Conservation (phyloP, 2,888 invertebrate genomes). For the Gibbula magus region DNA sequence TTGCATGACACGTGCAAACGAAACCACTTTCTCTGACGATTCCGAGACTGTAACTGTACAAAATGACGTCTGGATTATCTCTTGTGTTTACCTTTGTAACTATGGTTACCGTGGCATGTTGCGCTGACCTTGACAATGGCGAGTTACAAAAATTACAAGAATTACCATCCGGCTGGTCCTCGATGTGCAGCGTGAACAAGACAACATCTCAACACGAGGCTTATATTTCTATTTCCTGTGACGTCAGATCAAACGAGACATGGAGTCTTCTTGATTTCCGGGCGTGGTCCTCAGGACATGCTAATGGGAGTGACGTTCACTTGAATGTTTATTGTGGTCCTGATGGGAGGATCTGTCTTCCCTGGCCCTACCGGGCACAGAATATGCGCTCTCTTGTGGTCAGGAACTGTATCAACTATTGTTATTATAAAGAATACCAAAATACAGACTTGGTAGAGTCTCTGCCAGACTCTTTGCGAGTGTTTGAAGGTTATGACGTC, state of each 20-base stretch:
- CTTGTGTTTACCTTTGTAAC: too few relatives aligned
- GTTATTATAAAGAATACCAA: constrained; percentile 36
- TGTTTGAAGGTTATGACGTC: not conserved
- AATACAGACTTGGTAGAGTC: not conserved
- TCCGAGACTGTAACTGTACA: too few relatives aligned
- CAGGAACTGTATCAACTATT: constrained; percentile 35
- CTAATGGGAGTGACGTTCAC: constrained; percentile 7
- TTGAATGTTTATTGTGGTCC: constrained; percentile 36
- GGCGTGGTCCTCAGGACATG: not conserved
- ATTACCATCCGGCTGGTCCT: not conserved
- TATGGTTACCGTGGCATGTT: too few relatives aligned
- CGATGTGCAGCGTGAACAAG: not conserved
- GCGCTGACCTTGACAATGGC: too few relatives aligned
- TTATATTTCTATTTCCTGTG: not conserved
- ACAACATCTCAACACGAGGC: not conserved
- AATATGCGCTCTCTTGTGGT: constrained; percentile 41
- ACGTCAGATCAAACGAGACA: not conserved
- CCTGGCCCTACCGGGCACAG: constrained; percentile 41
- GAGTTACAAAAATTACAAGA: too few relatives aligned
- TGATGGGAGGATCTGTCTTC: constrained; percentile 30
- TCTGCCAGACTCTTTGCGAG: not conserved
- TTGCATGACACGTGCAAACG: too few relatives aligned
- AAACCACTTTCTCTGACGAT: too few relatives aligned
- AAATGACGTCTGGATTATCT: too few relatives aligned
- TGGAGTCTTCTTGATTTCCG: constrained; percentile 1